A percentile compares a stretch with the other conserved stretches of the same genome.
These are phyloP conservation scores for Brachyhypopomus gauderio DNA, from an alignment of 2,113 vertebrate species.

Conservation along the genomic window DNA sequence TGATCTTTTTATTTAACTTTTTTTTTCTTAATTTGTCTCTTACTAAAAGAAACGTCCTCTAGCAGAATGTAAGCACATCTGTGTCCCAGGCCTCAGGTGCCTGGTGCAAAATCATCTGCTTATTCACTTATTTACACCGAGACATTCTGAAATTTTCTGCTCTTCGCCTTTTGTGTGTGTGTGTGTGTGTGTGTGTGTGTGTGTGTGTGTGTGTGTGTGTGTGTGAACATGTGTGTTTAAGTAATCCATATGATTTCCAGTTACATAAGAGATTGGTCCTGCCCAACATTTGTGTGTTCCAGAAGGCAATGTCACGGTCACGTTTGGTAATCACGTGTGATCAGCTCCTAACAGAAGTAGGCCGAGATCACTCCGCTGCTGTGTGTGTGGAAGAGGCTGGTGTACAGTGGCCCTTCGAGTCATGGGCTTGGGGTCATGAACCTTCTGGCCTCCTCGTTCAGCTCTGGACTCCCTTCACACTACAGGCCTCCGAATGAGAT, in stretches of 20 bases:
- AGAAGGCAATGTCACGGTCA: conserved; percentile 30
- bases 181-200: conserved; percentile 19
- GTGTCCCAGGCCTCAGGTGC: conserved; percentile 52
- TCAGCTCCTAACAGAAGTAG: not conserved
- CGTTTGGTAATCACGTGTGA: conserved; percentile 23
- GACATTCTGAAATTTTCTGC: conserved; percentile 33
- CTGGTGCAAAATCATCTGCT: conserved; percentile 54
- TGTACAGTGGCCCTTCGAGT: not conserved
- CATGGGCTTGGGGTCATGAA: not conserved
- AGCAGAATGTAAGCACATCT: conserved; percentile 57
- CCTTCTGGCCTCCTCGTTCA: not conserved
- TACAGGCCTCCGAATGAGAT: conserved; percentile 14
- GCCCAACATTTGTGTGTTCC: not conserved
- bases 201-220: conserved; percentile 7
- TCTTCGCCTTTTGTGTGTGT: conserved; percentile 35
- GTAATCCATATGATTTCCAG: not conserved
- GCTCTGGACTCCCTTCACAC: not conserved
- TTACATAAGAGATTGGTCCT: not conserved
- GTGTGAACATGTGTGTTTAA: conserved; percentile 15
- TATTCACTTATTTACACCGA: conserved; percentile 61
- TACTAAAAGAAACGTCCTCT: conserved; percentile 61
- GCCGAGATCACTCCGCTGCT: not conserved
- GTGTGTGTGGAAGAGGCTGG: not conserved
- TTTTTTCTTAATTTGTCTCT: conserved; percentile 51
- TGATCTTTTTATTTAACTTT: conserved; percentile 34